Evolutionary conservation across 2,797 vertebrate species (phyloP).

Genomic region (Cynopterus sphinx): DNA sequence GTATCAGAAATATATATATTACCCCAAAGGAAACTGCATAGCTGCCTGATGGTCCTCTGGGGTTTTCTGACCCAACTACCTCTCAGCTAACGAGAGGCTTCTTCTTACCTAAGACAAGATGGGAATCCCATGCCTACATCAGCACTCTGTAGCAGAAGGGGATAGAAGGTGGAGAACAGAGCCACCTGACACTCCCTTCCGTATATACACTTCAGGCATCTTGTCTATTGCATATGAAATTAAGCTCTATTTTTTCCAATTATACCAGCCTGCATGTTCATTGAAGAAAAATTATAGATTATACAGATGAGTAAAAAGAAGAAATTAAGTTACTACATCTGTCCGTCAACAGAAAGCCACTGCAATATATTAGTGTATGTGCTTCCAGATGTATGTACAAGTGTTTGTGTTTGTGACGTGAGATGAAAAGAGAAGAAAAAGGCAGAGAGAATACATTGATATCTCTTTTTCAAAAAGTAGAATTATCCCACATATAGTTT

Average conservation of each 20-base stretch:
- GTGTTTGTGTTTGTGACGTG: neutral
- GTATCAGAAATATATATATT: no score
- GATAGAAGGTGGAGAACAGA: neutral
- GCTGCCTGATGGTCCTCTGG: neutral
- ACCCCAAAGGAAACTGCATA: neutral
- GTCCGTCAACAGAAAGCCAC: neutral
- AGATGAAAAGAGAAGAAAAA: neutral
- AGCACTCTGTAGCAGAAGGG: neutral
- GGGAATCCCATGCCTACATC: neutral
- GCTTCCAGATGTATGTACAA: neutral
- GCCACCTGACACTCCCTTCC: neutral
- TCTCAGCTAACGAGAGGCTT: neutral
- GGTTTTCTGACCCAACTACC: neutral
- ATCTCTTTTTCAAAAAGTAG: neutral
- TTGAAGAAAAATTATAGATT: constrained; percentile 29
- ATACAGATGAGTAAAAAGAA: constrained; percentile 34
- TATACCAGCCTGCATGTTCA: neutral
- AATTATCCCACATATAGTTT: neutral
- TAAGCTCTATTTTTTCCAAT: constrained; percentile 1
- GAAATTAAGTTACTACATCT: constrained; percentile 2
- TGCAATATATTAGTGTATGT: neutral
- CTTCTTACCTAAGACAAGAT: neutral
- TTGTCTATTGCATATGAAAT: neutral
- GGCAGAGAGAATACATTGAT: neutral
- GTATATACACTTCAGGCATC: neutral